phyloP scores from a whole-genome alignment of 2,888 invertebrate genomes.

The Selenia dentaria region DNA sequence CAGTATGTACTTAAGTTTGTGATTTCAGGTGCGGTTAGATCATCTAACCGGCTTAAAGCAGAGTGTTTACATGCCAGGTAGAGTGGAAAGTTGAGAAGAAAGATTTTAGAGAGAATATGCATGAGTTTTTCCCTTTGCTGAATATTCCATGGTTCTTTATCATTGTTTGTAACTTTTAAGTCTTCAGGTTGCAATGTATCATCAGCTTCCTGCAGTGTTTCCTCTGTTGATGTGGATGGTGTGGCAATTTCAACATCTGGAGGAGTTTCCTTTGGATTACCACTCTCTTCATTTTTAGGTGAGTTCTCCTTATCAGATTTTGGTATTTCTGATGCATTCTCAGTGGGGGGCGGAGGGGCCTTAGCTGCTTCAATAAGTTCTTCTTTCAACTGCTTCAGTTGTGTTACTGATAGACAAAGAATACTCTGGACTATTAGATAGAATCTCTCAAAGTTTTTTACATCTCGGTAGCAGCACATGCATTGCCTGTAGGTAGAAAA shows the following conservation, averaged over 20 bases:
- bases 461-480: slow-evolving; percentile 97
- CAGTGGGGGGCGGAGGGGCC: slow-evolving; percentile 45
- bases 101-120: slow-evolving; percentile 93
- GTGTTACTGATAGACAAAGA: slow-evolving; percentile 92
- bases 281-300: slow-evolving; percentile 48
- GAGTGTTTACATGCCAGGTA: slow-evolving; percentile 95
- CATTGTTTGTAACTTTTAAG: slow-evolving; percentile 24
- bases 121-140: slow-evolving; percentile 95
- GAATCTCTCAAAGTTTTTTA: slow-evolving; percentile 96
- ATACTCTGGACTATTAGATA: slow-evolving; percentile 95
- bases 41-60: slow-evolving; percentile 91
- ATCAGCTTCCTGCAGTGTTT: slow-evolving; percentile 42
- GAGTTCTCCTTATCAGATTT: slow-evolving; percentile 43
- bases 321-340: slow-evolving; percentile 57
- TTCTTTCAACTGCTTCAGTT: slow-evolving; percentile 89
- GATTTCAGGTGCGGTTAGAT: slow-evolving; percentile 93
- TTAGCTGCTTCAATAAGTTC: slow-evolving; percentile 76
- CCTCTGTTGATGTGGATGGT: slow-evolving; percentile 49
- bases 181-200: slow-evolving; percentile 32
- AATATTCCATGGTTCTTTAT: slow-evolving; percentile 87
- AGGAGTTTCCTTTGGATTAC: slow-evolving; percentile 41
- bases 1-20: slow-evolving; percentile 91
- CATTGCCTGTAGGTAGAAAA: slow-evolving; percentile 89
- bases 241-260: slow-evolving; percentile 45
- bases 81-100: slow-evolving; percentile 95